Evolutionary conservation across 2,888 invertebrate species (phyloP), one percentile per base, ranked within the genome.

Genomic region (Folsomia candida): DNA sequence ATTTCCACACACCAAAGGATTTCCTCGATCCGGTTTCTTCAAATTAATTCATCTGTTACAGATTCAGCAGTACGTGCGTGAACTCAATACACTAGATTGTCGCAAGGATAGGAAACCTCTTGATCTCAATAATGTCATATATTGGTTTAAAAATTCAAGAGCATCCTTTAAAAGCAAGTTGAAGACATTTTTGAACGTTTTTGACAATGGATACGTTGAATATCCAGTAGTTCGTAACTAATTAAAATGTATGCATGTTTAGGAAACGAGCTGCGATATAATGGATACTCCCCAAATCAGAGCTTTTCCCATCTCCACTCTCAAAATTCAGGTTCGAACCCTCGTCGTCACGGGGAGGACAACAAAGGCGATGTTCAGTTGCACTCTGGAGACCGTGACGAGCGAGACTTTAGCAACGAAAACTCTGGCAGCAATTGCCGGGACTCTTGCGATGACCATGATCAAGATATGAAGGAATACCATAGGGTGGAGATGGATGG

Each of bases 131-230:
- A 97, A 97, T 82, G 95, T 97, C 20, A 95, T 96, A 20, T 94
- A 94, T 81, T 94, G 94, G 94, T 99, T 99, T 85, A 97, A 97
- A 83, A 97, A 97, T 82, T 97, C 97, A 0, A 87, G 98, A 66
- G 97, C 97, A 1, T 96, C 96, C 1, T 93, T 94, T 82, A 94
- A 97, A 82, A 87, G 97, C n/a, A n/a, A n/a, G n/a, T n/a, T n/a
- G n/a, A n/a, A n/a, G n/a, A n/a, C n/a, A n/a, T n/a, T n/a, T n/a
- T n/a, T n/a, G n/a, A n/a, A n/a, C n/a, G n/a, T n/a, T n/a, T n/a
- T n/a, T n/a, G n/a, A 26, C 11, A 60, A 11, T 20, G 24, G 57
- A 20, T 4, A 57, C 57, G n/a, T 6, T n/a, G 6, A 22, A 11
- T 9, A 57, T 11, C 24, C n/a, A 4, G 9, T 57, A 20, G 4